Conservation (phyloP, 2,797 vertebrate species). For the Neopelma chrysocephalum region DNA sequence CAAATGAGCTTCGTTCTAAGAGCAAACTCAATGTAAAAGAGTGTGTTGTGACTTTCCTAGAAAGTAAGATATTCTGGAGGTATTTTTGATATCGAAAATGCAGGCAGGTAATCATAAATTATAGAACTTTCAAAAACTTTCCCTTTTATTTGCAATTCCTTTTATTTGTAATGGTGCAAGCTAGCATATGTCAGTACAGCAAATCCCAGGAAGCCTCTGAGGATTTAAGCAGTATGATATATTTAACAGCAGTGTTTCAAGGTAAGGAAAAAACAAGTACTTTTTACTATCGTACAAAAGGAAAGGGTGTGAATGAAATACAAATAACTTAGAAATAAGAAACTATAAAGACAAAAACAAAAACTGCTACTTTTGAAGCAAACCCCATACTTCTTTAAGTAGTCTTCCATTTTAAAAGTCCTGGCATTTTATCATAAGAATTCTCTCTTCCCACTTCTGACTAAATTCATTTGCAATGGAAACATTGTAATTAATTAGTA, state of each 20-base stretch:
- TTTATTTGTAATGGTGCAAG: background rate
- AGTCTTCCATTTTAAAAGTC: background rate
- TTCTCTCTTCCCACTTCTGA: background rate
- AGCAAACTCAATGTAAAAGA: background rate
- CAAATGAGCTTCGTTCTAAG: background rate
- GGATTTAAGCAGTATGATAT: background rate
- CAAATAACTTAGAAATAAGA: background rate
- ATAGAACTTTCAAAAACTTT: background rate
- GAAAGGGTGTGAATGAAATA: background rate
- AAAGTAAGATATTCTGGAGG: background rate
- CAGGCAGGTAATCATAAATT: background rate
- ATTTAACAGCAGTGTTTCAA: background rate
- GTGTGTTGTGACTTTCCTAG: background rate
- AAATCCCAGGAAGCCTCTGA: background rate
- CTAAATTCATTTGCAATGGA: background rate
- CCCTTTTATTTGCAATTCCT: background rate
- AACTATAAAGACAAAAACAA: background rate
- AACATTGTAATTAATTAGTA: background rate
- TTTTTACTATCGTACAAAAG: background rate
- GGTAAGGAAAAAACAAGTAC: background rate
- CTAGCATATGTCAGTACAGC: background rate
- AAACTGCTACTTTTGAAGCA: background rate
- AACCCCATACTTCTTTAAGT: background rate
- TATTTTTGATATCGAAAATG: background rate
- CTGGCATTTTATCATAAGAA: background rate